Evolutionary conservation across 1,140 invertebrate genomes (phyloP), one percentile per base, ranked within the genome.

Genomic region (Drosophila nigrodunni): DNA sequence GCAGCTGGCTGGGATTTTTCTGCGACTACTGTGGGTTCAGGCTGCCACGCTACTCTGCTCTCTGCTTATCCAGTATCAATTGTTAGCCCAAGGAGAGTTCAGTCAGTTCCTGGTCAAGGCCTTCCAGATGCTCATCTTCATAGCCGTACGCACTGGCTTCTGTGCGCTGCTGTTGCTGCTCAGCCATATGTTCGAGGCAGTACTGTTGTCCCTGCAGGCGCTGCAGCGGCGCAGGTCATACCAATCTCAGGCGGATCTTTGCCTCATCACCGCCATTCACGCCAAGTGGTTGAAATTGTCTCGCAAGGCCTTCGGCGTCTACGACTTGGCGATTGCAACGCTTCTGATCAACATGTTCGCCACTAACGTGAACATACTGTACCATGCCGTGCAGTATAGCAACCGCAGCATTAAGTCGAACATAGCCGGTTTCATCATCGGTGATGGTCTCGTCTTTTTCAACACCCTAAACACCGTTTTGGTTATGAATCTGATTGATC

Each of bases 361-460:
- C n/a, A 7, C 11, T 9, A 70, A 64, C 8, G 11, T 85, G 0
- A 89, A n/a, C 1, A 75, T 88, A 2, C 49, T 89, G 0, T 88
- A 88, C 21, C 85, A 88, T 21, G 83, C 85, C 1, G 77, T 88
- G 0, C 83, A 89, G 34, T 89, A 39, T 39, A 37, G 44, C n/a
- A 85, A 89, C 15, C 3, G 61, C 0, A 46, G 52, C 1, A 89
- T 89, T 5, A 37, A 75, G 21, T 64, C 70, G 3, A 25, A 64
- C 21, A 15, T 7, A 3, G 55, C 46, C 62, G 70, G 66, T 5
- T 2, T 30, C 0, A 0, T 70, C 0, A 41, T 78, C 25, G 83
- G 85, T 4, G 58, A 78, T 3, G 54, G 47, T 1, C 54, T 88
- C 8, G 30, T 88, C 1, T 0, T 60, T 0, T 66, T 52, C 13